Conservation (phyloP, 53 echinoderm and acorn worm genomes). For the Astropecten irregularis region DNA sequence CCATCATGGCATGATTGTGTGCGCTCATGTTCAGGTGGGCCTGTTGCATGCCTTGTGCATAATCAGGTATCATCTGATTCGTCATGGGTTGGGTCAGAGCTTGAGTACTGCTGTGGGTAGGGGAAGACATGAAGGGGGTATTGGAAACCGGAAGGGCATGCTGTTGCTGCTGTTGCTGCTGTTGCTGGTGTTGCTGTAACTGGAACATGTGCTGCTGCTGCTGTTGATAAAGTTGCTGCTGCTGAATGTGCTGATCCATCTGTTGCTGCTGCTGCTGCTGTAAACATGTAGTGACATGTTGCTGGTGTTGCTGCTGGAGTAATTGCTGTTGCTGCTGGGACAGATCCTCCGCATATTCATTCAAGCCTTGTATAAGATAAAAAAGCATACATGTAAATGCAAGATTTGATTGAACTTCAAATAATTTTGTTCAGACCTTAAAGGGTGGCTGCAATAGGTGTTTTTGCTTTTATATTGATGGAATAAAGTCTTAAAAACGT, state of each 20-base stretch:
- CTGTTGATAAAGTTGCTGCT: background rate
- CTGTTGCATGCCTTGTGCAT: background rate
- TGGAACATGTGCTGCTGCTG: background rate
- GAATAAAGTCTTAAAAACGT: too few species aligned
- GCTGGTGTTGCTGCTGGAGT: background rate
- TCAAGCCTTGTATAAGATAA: background rate
- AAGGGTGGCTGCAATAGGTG: too few species aligned
- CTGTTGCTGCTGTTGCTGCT: conserved; percentile 16
- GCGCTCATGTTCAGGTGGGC: background rate
- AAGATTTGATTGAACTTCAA: background rate
- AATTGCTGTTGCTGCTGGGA: conserved; percentile 5
- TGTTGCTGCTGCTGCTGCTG: background rate
- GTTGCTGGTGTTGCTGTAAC: conserved; percentile 13
- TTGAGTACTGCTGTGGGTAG: conserved; percentile 30
- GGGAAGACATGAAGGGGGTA: background rate
- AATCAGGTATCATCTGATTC: background rate
- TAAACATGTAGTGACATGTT: conserved; percentile 2
- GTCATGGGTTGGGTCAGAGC: background rate
- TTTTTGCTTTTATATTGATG: too few species aligned
- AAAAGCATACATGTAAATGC: background rate
- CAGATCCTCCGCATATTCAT: background rate
- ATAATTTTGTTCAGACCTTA: background rate
- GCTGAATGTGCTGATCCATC: background rate
- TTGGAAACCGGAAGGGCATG: background rate
- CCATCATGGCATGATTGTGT: background rate